Evolutionary conservation across 1,140 invertebrate genomes (phyloP).

Genomic region (Drosophila quadrilineata): DNA sequence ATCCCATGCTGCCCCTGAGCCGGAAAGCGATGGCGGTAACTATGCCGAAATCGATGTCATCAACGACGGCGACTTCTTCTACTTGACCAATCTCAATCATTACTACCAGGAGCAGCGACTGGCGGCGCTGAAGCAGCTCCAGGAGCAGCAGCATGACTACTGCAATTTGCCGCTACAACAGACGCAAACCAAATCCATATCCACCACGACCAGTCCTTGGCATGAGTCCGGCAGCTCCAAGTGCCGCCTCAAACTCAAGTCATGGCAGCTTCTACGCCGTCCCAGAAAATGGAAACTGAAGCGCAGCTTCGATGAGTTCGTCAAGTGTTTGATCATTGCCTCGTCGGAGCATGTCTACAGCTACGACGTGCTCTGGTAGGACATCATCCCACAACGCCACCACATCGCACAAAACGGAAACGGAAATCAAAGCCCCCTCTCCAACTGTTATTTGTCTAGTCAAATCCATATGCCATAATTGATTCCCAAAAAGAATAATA

Average conservation of each 20-base stretch:
- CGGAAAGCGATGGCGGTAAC: conserved; percentile 45
- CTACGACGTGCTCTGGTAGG: conserved; percentile 66
- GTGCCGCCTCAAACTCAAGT: conserved; percentile 26
- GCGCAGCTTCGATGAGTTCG: conserved; percentile 55
- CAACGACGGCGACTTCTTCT: conserved; percentile 66
- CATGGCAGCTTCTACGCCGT: conserved; percentile 42
- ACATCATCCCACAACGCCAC: neutral
- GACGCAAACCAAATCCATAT: conserved; percentile 47
- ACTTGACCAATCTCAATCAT: conserved; percentile 72
- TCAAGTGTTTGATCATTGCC: conserved; percentile 66
- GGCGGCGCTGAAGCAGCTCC: conserved; percentile 35
- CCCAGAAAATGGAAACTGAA: conserved; percentile 59
- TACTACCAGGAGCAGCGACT: conserved; percentile 69
- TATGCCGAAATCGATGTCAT: conserved; percentile 78
- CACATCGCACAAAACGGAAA: neutral
- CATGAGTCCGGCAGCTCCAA: conserved; percentile 36
- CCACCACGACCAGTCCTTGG: conserved; percentile 56
- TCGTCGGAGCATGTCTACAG: conserved; percentile 69
- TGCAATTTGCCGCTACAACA: conserved; percentile 35
- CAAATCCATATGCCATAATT: conserved; percentile 53
- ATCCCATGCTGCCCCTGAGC: conserved; percentile 5
- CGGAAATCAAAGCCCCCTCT: neutral
- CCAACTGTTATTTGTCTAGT: conserved; percentile 57
- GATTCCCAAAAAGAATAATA: conserved; percentile 5
- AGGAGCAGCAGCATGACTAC: conserved; percentile 36